A percentile compares a stretch with the other conserved stretches of the same genome.
Evolutionary conservation across 2,113 vertebrate species (phyloP).

Genomic region (Hydrochoerus hydrochaeris): DNA sequence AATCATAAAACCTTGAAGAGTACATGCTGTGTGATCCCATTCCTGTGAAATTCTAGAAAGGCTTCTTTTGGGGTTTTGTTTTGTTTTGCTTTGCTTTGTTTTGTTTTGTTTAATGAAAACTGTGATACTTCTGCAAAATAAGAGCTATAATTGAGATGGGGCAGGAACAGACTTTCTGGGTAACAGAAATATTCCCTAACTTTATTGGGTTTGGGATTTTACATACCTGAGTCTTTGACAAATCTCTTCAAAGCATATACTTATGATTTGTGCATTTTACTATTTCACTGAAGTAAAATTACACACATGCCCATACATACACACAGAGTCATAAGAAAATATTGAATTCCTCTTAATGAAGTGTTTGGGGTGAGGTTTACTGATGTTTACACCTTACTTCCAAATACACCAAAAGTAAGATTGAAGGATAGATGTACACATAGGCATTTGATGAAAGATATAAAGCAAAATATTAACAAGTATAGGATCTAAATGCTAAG

Average conservation of each 20-base stretch:
- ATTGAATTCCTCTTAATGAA: background rate
- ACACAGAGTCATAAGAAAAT: background rate
- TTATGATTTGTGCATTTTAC: background rate
- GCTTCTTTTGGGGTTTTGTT: background rate
- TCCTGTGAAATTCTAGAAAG: slow-evolving; percentile 13
- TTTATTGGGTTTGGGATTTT: background rate
- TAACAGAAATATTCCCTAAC: background rate
- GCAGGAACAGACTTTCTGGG: background rate
- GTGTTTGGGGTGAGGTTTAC: background rate
- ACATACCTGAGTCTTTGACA: background rate
- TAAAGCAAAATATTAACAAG: background rate
- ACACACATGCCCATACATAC: background rate
- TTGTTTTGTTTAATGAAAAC: background rate
- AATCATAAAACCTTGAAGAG: background rate
- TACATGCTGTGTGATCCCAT: background rate
- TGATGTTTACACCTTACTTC: background rate
- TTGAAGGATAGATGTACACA: background rate
- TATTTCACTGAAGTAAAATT: background rate
- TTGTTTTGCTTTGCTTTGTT: background rate
- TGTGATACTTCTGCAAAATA: background rate
- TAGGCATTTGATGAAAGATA: background rate
- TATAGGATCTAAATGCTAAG: background rate
- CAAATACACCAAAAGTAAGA: background rate
- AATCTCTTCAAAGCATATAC: background rate
- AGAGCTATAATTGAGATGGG: background rate